phyloP scores from a whole-genome alignment of 2,113 vertebrate genomes.

The Nesogale talazaci region DNA sequence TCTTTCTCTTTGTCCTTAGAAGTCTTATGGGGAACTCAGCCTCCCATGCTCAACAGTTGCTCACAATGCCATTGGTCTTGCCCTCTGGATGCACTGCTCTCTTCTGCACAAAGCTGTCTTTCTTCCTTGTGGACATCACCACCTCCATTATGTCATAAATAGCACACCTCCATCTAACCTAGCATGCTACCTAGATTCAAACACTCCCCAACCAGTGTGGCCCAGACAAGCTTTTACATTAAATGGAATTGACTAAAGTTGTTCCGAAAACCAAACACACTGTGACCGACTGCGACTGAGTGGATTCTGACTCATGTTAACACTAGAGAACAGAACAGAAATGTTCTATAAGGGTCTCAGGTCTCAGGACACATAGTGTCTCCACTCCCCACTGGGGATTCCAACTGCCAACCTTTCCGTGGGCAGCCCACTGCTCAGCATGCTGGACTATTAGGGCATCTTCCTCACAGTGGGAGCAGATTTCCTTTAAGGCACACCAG shows the following conservation, averaged over 20 bases:
- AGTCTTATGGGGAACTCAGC: not conserved
- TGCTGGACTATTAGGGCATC: too few relatives aligned
- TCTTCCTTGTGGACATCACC: not conserved
- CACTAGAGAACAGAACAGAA: too few relatives aligned
- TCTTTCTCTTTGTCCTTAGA: conserved; percentile 18
- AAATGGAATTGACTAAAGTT: not conserved
- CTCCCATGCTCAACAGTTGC: too few relatives aligned
- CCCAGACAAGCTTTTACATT: not conserved
- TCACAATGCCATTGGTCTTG: not conserved
- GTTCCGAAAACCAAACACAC: too few relatives aligned
- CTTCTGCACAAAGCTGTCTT: not conserved
- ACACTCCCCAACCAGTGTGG: not conserved
- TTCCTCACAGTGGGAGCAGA: too few relatives aligned
- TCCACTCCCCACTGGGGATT: too few relatives aligned
- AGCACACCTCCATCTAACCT: not conserved
- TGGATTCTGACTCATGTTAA: too few relatives aligned
- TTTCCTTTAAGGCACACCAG: not conserved
- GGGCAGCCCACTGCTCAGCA: too few relatives aligned
- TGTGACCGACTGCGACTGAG: too few relatives aligned
- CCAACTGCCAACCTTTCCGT: too few relatives aligned
- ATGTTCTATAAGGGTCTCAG: too few relatives aligned
- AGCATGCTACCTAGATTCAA: not conserved
- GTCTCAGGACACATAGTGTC: too few relatives aligned
- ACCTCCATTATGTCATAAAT: not conserved
- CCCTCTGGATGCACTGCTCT: not conserved